Conservation (phyloP, 2,113 vertebrate species). For the Benitochromis conjunctus region DNA sequence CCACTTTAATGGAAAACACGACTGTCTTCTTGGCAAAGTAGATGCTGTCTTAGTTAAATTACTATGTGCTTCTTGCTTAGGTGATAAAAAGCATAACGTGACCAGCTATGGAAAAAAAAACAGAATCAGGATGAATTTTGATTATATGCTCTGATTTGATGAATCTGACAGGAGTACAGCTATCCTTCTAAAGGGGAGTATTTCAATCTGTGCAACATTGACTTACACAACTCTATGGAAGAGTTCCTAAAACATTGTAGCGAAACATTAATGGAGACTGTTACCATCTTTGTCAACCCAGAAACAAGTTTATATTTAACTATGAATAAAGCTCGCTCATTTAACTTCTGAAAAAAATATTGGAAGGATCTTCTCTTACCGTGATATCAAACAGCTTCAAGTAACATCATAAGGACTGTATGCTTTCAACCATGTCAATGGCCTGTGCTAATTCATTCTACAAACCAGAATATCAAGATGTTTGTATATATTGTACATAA, state of each 20-base stretch:
- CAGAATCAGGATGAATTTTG: not conserved
- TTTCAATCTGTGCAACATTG: not conserved
- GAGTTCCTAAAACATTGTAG: rapidly evolving
- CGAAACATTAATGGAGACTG: not conserved
- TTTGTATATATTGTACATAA: not conserved
- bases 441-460: not conserved
- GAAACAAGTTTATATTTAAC: not conserved
- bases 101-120: not conserved
- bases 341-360: not conserved
- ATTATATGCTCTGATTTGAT: not conserved
- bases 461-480: not conserved
- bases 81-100: not conserved
- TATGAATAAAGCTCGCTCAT: rapidly evolving
- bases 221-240: not conserved
- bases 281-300: not conserved
- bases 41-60: not conserved
- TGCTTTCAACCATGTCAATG: not conserved
- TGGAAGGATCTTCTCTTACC: rapidly evolving
- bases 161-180: not conserved
- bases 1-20: not conserved
- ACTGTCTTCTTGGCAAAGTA: not conserved
- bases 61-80: not conserved
- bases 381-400: not conserved
- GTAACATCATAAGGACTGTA: not conserved
- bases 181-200: not conserved